A percentile compares a stretch with the other conserved stretches of the same genome.
Conservation (phyloP, 2,113 vertebrate species). For the Drymodes brunneopygia region DNA sequence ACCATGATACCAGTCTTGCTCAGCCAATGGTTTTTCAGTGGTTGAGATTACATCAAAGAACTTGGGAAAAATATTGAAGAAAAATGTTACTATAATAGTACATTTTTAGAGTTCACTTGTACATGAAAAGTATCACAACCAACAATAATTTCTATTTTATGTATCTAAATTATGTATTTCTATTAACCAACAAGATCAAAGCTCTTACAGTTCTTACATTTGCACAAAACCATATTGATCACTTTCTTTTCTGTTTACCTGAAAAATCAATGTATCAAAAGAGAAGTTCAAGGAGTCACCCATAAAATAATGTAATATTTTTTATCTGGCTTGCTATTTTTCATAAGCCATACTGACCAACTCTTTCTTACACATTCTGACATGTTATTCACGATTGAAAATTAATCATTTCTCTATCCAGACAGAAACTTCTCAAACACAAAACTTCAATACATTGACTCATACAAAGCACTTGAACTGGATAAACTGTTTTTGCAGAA, state of each 20-base stretch:
- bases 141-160: not conserved
- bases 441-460: not conserved
- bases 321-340: not conserved
- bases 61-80: conserved; percentile 70
- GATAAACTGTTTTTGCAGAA: not conserved
- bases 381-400: not conserved
- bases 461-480: not conserved
- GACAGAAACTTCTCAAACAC: not conserved
- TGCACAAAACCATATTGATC: not conserved
- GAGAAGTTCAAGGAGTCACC: not conserved
- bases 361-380: not conserved
- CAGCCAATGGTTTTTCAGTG: conserved; percentile 88
- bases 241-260: not conserved
- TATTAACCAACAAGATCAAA: not conserved
- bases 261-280: not conserved
- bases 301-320: not conserved
- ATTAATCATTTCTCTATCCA: not conserved
- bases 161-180: not conserved
- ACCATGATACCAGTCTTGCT: conserved; percentile 98
- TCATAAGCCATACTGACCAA: not conserved
- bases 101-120: not conserved
- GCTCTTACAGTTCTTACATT: not conserved
- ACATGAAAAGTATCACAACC: not conserved
- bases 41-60: conserved; percentile 87
- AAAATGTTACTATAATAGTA: not conserved